Evolutionary conservation across 2,888 invertebrate species (phyloP).

Genomic region (Drosophila quasianomalipes): DNA sequence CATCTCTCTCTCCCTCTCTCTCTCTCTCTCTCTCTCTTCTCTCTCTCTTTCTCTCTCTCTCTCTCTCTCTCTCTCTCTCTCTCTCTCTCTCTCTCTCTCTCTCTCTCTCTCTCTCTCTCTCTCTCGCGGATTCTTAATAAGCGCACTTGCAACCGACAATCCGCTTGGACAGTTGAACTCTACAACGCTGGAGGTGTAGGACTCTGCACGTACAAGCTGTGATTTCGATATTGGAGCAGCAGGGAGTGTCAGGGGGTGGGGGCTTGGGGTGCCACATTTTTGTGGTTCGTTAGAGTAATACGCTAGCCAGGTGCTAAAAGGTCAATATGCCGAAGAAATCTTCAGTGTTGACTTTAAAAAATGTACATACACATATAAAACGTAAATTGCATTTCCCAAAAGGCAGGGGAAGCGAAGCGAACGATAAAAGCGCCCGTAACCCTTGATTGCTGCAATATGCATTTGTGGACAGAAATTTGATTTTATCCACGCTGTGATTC

Average conservation of each 20-base stretch:
- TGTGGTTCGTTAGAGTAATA: constrained; percentile 71
- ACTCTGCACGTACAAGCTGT: constrained; percentile 66
- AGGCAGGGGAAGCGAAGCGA: neutral
- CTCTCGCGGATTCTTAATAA: constrained; percentile 75
- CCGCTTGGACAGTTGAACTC: constrained; percentile 42
- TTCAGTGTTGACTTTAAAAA: constrained; percentile 69
- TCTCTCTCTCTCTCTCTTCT: constrained; percentile 2
- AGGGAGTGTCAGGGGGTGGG: neutral
- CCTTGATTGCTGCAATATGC: constrained; percentile 43
- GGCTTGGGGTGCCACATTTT: constrained; percentile 35
- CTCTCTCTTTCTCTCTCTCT: constrained; percentile 11
- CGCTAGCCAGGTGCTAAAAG: constrained; percentile 61
- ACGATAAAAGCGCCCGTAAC: neutral
- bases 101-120: constrained; percentile 5
- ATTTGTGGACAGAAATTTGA: constrained; percentile 34
- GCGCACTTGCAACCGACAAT: constrained; percentile 56
- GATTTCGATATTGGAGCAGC: constrained; percentile 52
- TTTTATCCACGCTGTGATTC: constrained; percentile 7
- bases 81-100: neutral
- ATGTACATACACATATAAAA: constrained; percentile 30
- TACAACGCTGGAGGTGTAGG: constrained; percentile 8
- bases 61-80: constrained; percentile 2
- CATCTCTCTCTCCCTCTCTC: constrained; percentile 18
- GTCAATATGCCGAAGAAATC: constrained; percentile 67
- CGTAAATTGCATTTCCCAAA: constrained; percentile 29